phyloP scores from a whole-genome alignment of 2,888 invertebrate species.

The Ceramica pisi region DNA sequence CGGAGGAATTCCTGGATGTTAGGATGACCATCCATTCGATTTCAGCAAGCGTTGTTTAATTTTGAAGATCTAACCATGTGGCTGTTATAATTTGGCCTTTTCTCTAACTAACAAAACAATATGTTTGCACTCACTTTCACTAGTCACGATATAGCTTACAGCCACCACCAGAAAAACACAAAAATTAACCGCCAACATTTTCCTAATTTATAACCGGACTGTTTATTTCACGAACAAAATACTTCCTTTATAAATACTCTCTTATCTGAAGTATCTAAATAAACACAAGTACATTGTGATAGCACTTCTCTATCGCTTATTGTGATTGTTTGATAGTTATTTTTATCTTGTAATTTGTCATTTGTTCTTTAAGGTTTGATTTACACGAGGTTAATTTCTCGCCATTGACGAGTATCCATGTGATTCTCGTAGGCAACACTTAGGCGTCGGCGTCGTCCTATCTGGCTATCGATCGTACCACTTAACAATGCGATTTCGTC shows the following conservation, averaged over 20 bases:
- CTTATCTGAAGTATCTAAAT: conserved; percentile 47
- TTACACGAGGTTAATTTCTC: background rate
- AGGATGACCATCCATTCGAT: too few relatives aligned
- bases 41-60: too few relatives aligned
- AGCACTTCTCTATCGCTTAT: background rate
- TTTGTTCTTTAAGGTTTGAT: background rate
- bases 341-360: conserved; percentile 27
- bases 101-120: too few relatives aligned
- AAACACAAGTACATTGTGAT: conserved; percentile 13
- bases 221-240: conserved; percentile 4
- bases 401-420: background rate
- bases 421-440: background rate
- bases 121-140: conserved; percentile 62
- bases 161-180: conserved; percentile 34
- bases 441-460: too few relatives aligned
- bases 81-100: too few relatives aligned
- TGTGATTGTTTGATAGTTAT: conserved; percentile 19
- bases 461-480: too few relatives aligned
- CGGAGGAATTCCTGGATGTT: too few relatives aligned
- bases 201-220: conserved; percentile 6
- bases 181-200: conserved; percentile 40
- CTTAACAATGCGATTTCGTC: too few relatives aligned
- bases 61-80: too few relatives aligned
- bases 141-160: conserved; percentile 16
- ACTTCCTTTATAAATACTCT: conserved; percentile 38